Conservation (phyloP, 2,888 invertebrate species). For the Orthosia cruda region DNA sequence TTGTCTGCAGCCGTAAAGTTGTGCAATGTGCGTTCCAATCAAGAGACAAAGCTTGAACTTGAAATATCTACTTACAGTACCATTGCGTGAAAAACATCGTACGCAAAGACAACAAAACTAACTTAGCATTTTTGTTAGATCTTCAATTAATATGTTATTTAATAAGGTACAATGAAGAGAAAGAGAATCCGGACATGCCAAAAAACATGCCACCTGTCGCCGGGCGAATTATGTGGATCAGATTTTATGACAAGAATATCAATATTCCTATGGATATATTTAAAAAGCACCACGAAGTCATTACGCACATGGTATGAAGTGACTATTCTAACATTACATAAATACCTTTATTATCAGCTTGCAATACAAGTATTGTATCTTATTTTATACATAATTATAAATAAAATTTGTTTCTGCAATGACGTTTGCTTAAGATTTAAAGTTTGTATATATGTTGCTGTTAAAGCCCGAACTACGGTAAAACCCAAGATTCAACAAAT, state of each 20-base stretch:
- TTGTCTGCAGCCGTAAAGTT: background rate
- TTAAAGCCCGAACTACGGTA: too few relatives aligned
- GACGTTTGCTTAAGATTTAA: background rate
- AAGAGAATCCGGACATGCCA: slow-evolving; percentile 94
- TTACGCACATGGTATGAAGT: slow-evolving; percentile 84
- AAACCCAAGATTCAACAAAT: too few relatives aligned
- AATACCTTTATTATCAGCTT: too few relatives aligned
- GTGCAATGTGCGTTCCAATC: too few relatives aligned
- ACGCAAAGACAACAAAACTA: background rate
- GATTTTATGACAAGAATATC: slow-evolving; percentile 94
- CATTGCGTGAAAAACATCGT: background rate
- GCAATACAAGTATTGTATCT: too few relatives aligned
- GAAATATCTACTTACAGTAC: background rate
- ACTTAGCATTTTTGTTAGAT: background rate
- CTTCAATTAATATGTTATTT: slow-evolving; percentile 2
- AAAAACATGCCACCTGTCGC: slow-evolving; percentile 95
- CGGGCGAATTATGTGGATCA: slow-evolving; percentile 96
- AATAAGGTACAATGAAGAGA: slow-evolving; percentile 94
- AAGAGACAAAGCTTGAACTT: background rate
- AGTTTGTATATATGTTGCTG: too few relatives aligned
- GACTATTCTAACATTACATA: background rate
- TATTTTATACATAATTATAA: background rate
- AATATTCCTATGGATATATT: slow-evolving; percentile 94
- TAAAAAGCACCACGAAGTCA: slow-evolving; percentile 86
- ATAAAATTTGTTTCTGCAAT: background rate